phyloP scores from a whole-genome alignment of 2,113 vertebrate genomes.

The Labeo catla region DNA sequence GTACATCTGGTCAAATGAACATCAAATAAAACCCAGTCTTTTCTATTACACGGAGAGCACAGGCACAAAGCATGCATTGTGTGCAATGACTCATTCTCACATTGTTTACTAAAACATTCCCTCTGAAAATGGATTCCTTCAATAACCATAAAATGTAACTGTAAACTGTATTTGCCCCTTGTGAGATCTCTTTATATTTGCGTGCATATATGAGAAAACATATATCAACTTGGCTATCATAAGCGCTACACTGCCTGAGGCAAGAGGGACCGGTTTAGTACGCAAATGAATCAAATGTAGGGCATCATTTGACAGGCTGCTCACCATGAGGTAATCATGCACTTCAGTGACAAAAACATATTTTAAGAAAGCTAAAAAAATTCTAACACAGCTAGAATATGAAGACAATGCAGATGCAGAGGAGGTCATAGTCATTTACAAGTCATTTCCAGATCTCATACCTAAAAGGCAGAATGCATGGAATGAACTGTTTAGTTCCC shows the following conservation, averaged over 20 bases:
- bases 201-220: conserved; percentile 4
- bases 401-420: background rate
- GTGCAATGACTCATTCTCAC: conserved; percentile 1
- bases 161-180: background rate
- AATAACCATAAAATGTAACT: background rate
- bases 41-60: background rate
- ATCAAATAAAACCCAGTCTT: background rate
- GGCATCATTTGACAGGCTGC: conserved; percentile 9
- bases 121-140: background rate
- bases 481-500: conserved; percentile 18
- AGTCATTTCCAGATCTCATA: conserved; percentile 29
- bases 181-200: background rate
- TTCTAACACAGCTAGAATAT: background rate
- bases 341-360: background rate
- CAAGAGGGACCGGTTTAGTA: conserved; percentile 37
- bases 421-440: conserved; percentile 14
- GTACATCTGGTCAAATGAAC: conserved; percentile 17
- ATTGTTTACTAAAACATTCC: conserved; percentile 2
- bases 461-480: conserved; percentile 27
- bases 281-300: conserved; percentile 2
- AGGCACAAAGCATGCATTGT: conserved; percentile 29
- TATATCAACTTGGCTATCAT: conserved; percentile 6
- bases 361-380: background rate
- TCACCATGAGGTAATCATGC: background rate
- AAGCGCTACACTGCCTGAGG: conserved; percentile 17